A percentile compares a stretch with the other conserved stretches of the same genome.
These are phyloP conservation scores for Nematolebias whitei DNA, from an alignment of 2,113 vertebrate genomes.

Conservation along the genomic window DNA sequence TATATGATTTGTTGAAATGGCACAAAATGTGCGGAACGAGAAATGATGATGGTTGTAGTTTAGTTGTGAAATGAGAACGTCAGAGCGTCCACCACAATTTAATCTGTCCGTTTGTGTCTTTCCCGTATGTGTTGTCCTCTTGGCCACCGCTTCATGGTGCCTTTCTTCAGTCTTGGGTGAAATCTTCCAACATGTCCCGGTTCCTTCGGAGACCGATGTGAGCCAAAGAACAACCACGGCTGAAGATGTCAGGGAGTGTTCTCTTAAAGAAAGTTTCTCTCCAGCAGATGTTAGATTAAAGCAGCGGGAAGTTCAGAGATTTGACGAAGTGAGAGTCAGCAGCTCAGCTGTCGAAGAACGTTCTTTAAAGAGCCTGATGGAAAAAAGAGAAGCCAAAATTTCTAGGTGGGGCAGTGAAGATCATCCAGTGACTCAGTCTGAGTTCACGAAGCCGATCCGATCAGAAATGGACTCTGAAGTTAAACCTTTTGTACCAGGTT, in stretches of 20 bases:
- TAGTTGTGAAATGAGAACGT: neutral
- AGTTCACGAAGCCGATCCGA: neutral
- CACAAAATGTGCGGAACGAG: too few species aligned
- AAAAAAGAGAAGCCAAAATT: constrained; percentile 2
- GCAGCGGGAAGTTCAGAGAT: constrained; percentile 18
- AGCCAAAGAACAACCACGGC: constrained; percentile 31
- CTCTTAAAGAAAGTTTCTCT: constrained; percentile 7
- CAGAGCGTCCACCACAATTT: neutral
- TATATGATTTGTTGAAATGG: too few species aligned
- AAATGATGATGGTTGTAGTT: neutral
- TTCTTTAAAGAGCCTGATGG: neutral
- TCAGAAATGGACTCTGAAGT: neutral
- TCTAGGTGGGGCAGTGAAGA: constrained; percentile 3
- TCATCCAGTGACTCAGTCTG: neutral
- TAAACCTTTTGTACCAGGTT: too few species aligned
- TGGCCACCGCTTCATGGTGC: constrained; percentile 61
- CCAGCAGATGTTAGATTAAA: constrained; percentile 16
- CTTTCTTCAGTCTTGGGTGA: constrained; percentile 60
- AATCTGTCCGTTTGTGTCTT: constrained; percentile 20
- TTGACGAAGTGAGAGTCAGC: constrained; percentile 1
- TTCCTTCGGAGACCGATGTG: constrained; percentile 39
- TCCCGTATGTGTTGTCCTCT: constrained; percentile 57
- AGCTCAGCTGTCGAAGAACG: constrained; percentile 12
- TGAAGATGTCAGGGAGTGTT: constrained; percentile 25
- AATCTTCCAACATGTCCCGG: constrained; percentile 54